Percentiles rank a stretch among this genome's conserved stretches.
phyloP scores from a whole-genome alignment of 2,113 vertebrate genomes.

The Sorex fumeus region DNA sequence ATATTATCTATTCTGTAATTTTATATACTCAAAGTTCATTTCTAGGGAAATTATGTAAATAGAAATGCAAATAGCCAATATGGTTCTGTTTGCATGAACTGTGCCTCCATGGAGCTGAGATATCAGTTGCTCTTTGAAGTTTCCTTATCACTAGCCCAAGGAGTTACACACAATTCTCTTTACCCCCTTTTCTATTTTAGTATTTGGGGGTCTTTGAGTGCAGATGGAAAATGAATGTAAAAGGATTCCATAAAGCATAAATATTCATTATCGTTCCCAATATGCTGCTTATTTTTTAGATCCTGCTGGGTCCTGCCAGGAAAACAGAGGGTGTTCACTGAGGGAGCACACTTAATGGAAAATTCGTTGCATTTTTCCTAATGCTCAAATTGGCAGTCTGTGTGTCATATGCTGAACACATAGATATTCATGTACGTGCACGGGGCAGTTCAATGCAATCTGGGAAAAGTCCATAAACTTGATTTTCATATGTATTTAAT shows the following conservation, averaged over 20 bases:
- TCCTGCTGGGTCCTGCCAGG: constrained; percentile 76
- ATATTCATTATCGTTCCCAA: constrained; percentile 82
- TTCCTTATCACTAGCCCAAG: constrained; percentile 45
- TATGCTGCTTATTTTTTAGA: constrained; percentile 80
- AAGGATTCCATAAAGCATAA: constrained; percentile 76
- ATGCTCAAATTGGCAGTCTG: constrained; percentile 76
- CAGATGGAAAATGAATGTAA: constrained; percentile 74
- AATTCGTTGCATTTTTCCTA: constrained; percentile 75
- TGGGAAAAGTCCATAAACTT: constrained; percentile 74
- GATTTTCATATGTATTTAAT: constrained; percentile 83
- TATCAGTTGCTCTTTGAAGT: background rate
- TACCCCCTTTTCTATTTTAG: constrained; percentile 35
- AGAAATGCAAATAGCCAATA: constrained; percentile 45
- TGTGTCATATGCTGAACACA: constrained; percentile 75
- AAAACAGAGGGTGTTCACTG: constrained; percentile 77
- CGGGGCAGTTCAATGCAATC: constrained; percentile 56
- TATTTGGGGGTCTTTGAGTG: constrained; percentile 55
- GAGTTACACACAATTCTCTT: constrained; percentile 1
- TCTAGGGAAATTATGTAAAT: background rate
- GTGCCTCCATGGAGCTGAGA: background rate
- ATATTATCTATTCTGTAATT: background rate
- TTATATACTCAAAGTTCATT: background rate
- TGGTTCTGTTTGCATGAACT: background rate
- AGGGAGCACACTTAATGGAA: constrained; percentile 76
- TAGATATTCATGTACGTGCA: constrained; percentile 57